Conservation (phyloP, 2,113 vertebrate species). For the Gadus macrocephalus region DNA sequence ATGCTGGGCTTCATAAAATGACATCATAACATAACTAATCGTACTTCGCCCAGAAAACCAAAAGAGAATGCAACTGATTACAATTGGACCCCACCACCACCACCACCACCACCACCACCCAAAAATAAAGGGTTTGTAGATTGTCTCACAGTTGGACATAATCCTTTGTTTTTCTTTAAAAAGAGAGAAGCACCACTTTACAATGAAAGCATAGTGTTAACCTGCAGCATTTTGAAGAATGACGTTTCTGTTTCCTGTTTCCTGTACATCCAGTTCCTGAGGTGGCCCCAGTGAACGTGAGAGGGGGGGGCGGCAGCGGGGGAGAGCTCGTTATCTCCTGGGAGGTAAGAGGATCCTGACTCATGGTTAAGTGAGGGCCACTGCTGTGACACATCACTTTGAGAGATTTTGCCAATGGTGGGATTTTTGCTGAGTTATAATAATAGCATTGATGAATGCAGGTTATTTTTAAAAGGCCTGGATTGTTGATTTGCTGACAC, state of each 20-base stretch:
- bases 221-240: too few relatives aligned
- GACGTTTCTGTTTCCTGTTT: constrained; percentile 34
- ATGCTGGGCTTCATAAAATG: constrained; percentile 26
- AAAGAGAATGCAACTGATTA: not conserved
- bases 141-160: too few relatives aligned
- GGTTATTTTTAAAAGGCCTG: too few relatives aligned
- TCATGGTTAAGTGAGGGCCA: too few relatives aligned
- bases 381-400: constrained; percentile 18
- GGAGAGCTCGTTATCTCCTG: constrained; percentile 86
- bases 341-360: constrained; percentile 76
- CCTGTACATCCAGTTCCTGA: constrained; percentile 70
- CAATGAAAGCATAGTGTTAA: too few relatives aligned
- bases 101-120: too few relatives aligned
- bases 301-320: constrained; percentile 80
- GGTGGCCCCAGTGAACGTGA: constrained; percentile 73
- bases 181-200: too few relatives aligned
- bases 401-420: constrained; percentile 33
- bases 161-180: too few relatives aligned
- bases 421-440: constrained; percentile 44
- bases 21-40: constrained; percentile 4
- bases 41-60: not conserved
- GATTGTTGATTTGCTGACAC: too few relatives aligned
- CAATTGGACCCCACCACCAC: too few relatives aligned
- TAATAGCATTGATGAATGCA: constrained; percentile 11
- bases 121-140: too few relatives aligned